phyloP scores from a whole-genome alignment of 2,888 invertebrate genomes.

The Drosophila lutescens region DNA sequence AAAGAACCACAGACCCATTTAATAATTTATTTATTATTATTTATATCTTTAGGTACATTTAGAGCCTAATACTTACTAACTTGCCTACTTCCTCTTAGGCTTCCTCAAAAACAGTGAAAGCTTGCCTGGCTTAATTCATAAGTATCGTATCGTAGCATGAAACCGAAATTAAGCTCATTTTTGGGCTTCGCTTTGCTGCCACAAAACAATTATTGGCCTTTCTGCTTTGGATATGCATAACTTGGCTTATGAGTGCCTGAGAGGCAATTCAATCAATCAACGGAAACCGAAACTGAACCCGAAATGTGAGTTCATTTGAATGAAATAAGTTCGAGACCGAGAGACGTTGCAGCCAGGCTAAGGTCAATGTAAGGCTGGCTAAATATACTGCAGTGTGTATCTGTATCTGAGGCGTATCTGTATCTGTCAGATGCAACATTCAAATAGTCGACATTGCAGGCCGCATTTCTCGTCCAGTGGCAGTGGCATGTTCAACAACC shows the following conservation, averaged over 20 bases:
- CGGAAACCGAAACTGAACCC: conserved; percentile 35
- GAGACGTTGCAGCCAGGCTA: conserved; percentile 60
- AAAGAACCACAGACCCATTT: too few species aligned
- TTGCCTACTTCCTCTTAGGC: conserved; percentile 11
- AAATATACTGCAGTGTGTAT: conserved; percentile 23
- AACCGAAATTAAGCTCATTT: conserved; percentile 56
- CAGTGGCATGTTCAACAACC: conserved; percentile 78
- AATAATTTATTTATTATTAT: too few species aligned
- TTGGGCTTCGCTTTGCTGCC: conserved; percentile 12
- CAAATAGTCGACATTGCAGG: conserved; percentile 68
- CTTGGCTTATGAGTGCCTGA: conserved; percentile 10
- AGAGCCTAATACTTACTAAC: not conserved
- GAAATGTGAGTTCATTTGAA: conserved; percentile 43
- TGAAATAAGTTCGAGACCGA: conserved; percentile 31
- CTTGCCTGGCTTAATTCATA: conserved; percentile 6
- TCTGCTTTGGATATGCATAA: conserved; percentile 27
- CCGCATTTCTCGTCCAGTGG: conserved; percentile 52
- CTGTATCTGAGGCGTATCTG: conserved; percentile 46
- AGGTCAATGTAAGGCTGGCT: conserved; percentile 64
- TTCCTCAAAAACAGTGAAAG: conserved; percentile 17
- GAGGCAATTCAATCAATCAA: conserved; percentile 37
- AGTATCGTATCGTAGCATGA: conserved; percentile 40
- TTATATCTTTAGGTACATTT: too few species aligned
- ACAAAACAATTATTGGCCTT: conserved; percentile 47
- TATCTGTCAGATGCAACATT: conserved; percentile 78